Percentiles rank a stretch among this genome's conserved stretches.
Evolutionary conservation across 2,888 invertebrate genomes (phyloP).

Genomic region (Dicroscelio sp.): DNA sequence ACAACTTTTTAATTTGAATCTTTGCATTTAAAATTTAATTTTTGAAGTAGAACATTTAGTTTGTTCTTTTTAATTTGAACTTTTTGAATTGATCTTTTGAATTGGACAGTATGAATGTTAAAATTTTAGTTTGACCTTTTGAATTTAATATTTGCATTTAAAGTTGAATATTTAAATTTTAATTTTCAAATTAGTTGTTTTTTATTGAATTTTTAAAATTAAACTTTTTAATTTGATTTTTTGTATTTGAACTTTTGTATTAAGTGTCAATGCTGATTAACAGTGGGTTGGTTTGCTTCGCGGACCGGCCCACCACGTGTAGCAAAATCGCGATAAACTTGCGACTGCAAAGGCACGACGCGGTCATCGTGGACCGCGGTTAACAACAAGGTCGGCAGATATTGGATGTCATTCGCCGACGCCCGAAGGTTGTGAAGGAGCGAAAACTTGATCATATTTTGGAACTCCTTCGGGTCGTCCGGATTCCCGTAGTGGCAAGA

Average conservation of each 20-base stretch:
- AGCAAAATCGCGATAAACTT: slow-evolving; percentile 98
- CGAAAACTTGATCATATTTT: slow-evolving; percentile 97
- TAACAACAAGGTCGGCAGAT: slow-evolving; percentile 97
- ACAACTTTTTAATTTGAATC: slow-evolving; percentile 99
- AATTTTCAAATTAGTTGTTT: too few relatives aligned
- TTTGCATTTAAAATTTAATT: too few relatives aligned
- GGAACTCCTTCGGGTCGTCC: slow-evolving; percentile 96
- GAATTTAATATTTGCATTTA: too few relatives aligned
- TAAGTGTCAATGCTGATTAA: slow-evolving; percentile 97
- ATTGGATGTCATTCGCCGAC: slow-evolving; percentile 94
- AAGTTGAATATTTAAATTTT: too few relatives aligned
- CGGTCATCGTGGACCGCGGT: slow-evolving; percentile 99
- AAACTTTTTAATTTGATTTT: too few relatives aligned
- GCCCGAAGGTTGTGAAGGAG: slow-evolving; percentile 96
- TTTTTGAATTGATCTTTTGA: too few relatives aligned
- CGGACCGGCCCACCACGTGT: slow-evolving; percentile 93
- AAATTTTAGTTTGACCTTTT: too few relatives aligned
- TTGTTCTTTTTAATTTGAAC: too few relatives aligned
- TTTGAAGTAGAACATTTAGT: too few relatives aligned
- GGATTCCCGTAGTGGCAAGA: slow-evolving; percentile 98
- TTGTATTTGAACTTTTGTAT: too few relatives aligned
- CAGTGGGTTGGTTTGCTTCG: slow-evolving; percentile 96
- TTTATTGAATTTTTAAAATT: too few relatives aligned
- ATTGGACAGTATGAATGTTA: too few relatives aligned
- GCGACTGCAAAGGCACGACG: slow-evolving; percentile 98